Evolutionary conservation across 2,888 invertebrate genomes (phyloP), one percentile per base, ranked within the genome.

Genomic region (Caenorhabditis sp.): DNA sequence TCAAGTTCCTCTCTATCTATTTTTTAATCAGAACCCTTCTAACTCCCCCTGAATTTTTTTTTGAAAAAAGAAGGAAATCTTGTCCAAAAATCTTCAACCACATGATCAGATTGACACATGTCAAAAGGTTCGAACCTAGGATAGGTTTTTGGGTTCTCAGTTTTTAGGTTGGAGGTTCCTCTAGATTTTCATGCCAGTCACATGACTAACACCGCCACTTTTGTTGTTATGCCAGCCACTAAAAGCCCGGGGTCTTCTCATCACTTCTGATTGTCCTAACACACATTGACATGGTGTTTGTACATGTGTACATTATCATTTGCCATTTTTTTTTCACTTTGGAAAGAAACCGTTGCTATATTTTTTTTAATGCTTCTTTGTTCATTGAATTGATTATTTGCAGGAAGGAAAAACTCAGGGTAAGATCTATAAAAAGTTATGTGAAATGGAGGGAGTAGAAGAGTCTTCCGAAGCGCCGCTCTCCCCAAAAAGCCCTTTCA

Each of bases 401-500:
- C n/a, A n/a, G n/a, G n/a, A n/a, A n/a, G n/a, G n/a, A n/a, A n/a
- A n/a, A n/a, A n/a, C n/a, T n/a, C n/a, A n/a, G n/a, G n/a, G n/a
- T n/a, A n/a, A n/a, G n/a, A n/a, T n/a, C n/a, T 20, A 61, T 22
- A 18, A 13, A 65, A 67, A 40, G 76, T 68, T 64, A 81, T 81
- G 70, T 81, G 50, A 81, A 50, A 76, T 74, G 60, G 76, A 76
- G 13, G 77, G 64, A 18, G 35, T 77, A 20, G 82, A 82, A 22
- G 72, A 77, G 51, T 40, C 47, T 47, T 47, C 67, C 53, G 71
- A 77, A 58, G 68, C 71, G 20, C 76, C 76, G 28, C 44, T 77
- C 22, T 68, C 77, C 9, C 65, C 55, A 4, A 82, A 78, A 72
- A 82, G 82, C 53, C 77, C 77, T 9, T 72, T 78, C 26, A 20